Conservation (phyloP, 2,888 invertebrate species). For the Ornithoptera priamus region DNA sequence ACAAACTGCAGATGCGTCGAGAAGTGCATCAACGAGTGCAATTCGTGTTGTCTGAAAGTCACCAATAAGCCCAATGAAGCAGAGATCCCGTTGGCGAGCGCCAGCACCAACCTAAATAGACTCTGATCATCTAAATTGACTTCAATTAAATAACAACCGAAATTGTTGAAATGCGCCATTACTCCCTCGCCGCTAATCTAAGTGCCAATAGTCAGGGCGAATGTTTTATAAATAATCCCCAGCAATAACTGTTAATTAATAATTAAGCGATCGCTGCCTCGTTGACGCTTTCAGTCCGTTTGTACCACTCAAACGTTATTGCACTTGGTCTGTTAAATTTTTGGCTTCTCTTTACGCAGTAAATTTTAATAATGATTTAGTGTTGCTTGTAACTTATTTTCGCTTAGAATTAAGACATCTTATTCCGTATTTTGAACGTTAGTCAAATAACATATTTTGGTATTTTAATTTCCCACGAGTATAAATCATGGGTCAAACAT, state of each 20-base stretch:
- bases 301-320: conserved; percentile 38
- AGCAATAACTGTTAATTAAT: conserved; percentile 75
- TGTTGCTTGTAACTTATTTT: background rate
- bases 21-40: conserved; percentile 78
- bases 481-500: conserved; percentile 73
- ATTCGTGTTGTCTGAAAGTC: conserved; percentile 80
- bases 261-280: conserved; percentile 67
- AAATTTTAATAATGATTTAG: background rate
- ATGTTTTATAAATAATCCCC: conserved; percentile 78
- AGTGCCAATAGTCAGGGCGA: conserved; percentile 79
- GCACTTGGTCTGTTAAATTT: conserved; percentile 33
- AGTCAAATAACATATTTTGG: conserved; percentile 13
- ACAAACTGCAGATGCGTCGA: conserved; percentile 64
- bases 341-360: background rate
- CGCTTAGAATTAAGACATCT: background rate
- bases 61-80: conserved; percentile 81
- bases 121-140: conserved; percentile 81
- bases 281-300: conserved; percentile 59
- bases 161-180: conserved; percentile 81
- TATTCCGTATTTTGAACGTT: background rate
- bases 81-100: conserved; percentile 78
- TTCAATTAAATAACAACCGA: conserved; percentile 81
- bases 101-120: conserved; percentile 81
- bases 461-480: conserved; percentile 64
- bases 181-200: conserved; percentile 79